phyloP scores from a whole-genome alignment of 2,113 vertebrate genomes.

The Pyrgilauda ruficollis region DNA sequence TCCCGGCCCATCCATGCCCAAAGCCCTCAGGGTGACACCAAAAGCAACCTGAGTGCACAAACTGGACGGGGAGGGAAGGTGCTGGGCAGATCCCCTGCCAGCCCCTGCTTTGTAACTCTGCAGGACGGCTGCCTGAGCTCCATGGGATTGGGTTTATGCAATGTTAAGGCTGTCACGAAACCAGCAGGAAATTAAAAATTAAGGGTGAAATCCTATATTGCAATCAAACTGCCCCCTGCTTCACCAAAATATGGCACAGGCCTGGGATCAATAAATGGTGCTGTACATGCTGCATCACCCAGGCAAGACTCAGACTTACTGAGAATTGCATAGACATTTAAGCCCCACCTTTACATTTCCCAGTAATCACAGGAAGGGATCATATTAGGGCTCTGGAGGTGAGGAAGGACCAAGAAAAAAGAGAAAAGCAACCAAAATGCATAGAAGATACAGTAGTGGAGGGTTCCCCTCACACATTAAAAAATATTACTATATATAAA shows the following conservation, averaged over 20 bases:
- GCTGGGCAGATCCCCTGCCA: not conserved
- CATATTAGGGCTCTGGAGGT: not conserved
- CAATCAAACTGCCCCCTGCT: not conserved
- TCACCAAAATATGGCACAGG: not conserved
- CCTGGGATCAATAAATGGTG: not conserved
- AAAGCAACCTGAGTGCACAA: not conserved
- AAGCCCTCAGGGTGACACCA: not conserved
- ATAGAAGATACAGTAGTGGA: not conserved
- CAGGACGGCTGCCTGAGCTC: not conserved
- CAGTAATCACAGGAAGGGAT: not conserved
- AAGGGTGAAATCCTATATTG: not conserved
- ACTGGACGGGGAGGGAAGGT: not conserved
- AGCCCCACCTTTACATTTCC: not conserved
- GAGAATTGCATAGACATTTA: not conserved
- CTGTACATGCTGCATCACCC: not conserved
- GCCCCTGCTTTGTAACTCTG: not conserved
- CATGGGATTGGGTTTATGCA: not conserved
- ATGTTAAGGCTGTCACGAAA: not conserved
- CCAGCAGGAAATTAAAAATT: slow-evolving; percentile 16
- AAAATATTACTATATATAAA: not conserved
- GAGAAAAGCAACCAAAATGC: not conserved
- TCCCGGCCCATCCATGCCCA: not conserved
- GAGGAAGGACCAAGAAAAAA: not conserved
- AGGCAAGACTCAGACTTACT: not conserved
- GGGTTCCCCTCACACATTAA: not conserved